These are phyloP conservation scores for Nomada fucata DNA, from an alignment of 2,888 invertebrate genomes.

Conservation along the genomic window DNA sequence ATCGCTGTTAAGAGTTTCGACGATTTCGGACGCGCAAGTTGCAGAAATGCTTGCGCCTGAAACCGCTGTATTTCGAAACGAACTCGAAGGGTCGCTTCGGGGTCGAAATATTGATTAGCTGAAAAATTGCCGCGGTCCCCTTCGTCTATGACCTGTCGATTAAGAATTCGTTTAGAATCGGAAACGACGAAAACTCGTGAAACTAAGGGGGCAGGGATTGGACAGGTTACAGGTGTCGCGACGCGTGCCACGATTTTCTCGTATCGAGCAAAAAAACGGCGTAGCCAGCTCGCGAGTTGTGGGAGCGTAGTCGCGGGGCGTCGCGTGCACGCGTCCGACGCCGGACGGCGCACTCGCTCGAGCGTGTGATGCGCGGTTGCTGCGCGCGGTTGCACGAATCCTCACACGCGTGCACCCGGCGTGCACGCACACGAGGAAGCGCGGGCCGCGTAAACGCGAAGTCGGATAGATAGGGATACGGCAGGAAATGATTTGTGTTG, in stretches of 20 bases:
- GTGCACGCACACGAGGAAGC: constrained; percentile 41
- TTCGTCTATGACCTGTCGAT: too few relatives aligned
- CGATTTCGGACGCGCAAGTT: too few relatives aligned
- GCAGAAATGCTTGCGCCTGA: too few relatives aligned
- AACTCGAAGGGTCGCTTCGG: too few relatives aligned
- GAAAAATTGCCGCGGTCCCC: too few relatives aligned
- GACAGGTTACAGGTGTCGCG: neutral
- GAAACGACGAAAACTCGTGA: too few relatives aligned
- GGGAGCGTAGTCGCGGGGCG: constrained; percentile 57
- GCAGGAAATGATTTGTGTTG: constrained; percentile 82
- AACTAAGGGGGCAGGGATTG: neutral
- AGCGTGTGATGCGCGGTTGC: constrained; percentile 77
- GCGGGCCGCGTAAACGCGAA: constrained; percentile 63
- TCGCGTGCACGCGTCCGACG: constrained; percentile 66
- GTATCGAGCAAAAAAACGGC: constrained; percentile 42
- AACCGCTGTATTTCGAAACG: too few relatives aligned
- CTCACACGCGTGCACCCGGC: constrained; percentile 46
- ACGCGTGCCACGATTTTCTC: constrained; percentile 43
- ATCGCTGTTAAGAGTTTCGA: too few relatives aligned
- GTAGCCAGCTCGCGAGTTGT: constrained; percentile 35
- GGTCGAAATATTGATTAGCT: too few relatives aligned
- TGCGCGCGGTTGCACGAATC: constrained; percentile 71
- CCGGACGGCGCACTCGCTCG: constrained; percentile 70
- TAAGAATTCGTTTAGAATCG: too few relatives aligned
- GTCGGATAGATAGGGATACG: constrained; percentile 75